Percentiles rank a stretch among this genome's conserved stretches.
phyloP scores from a whole-genome alignment of 2,888 invertebrate species.

The Clitarchus hookeri region DNA sequence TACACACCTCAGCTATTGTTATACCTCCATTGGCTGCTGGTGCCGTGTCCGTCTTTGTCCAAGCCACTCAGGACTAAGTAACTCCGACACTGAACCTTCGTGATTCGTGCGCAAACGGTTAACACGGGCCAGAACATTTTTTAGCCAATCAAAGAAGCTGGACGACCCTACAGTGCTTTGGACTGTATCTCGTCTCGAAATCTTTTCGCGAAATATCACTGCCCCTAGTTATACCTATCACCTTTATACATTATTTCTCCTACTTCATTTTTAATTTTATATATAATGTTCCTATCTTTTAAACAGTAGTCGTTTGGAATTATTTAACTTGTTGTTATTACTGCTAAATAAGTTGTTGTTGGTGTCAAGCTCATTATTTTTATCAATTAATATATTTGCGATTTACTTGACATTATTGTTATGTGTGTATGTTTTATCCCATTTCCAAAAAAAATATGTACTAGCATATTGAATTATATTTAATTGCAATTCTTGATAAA shows the following conservation, averaged over 20 bases:
- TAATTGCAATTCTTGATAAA: too few relatives aligned
- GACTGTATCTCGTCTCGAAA: too few relatives aligned
- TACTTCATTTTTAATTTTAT: not conserved
- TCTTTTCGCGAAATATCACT: too few relatives aligned
- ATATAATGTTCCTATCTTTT: not conserved
- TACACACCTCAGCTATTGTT: too few relatives aligned
- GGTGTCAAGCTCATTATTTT: not conserved
- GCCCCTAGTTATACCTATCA: not conserved
- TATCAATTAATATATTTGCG: not conserved
- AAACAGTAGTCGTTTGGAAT: not conserved
- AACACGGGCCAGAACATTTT: not conserved
- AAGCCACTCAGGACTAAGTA: too few relatives aligned
- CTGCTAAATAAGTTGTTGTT: not conserved
- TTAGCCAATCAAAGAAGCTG: not conserved
- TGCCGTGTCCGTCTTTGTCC: too few relatives aligned
- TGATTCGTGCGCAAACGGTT: too few relatives aligned
- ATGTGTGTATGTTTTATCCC: not conserved
- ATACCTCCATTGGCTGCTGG: too few relatives aligned
- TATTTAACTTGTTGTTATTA: not conserved
- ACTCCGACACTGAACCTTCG: too few relatives aligned
- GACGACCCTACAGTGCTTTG: too few relatives aligned
- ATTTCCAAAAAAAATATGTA: too few relatives aligned
- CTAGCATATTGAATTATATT: too few relatives aligned
- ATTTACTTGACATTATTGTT: not conserved
- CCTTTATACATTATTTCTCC: not conserved